Evolutionary conservation across 2,113 vertebrate genomes (phyloP), one percentile per base, ranked within the genome.

Genomic region (Pelusios castaneus): DNA sequence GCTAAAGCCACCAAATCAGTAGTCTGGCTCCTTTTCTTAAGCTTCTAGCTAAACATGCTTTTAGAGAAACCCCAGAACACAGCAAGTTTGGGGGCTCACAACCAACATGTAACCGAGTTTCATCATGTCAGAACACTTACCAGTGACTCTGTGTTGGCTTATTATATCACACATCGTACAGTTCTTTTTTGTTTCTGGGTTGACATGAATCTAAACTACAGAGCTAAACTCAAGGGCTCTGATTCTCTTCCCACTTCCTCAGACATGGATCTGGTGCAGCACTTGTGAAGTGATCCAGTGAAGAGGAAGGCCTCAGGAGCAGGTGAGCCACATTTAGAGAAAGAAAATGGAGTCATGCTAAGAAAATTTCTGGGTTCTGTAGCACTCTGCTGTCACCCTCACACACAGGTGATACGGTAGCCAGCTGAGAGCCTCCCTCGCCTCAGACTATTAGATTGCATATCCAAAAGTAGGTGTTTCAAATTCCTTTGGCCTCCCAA

Each of bases 401-500:
- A 5, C 9, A n/a, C 43, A 4, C 88, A 55, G 81, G 82, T 38
- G 76, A 49, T 84, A 34, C 2, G 0, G 9, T 75, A 2, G 21
- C 24, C 25, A 24, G 52, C 24, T 7, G 29, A 84, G 82, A 70
- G 31, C 70, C 38, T 10, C 63, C 82, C 82, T 27, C 78, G 41
- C 54, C 87, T 84, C 79, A 60, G 47, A 79, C 79, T 43, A 75
- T 22, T n/a, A 52, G 92, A 89, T 92, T 94, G 54, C 92, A 29
- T 41, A 88, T 56, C 93, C 90, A 2, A 92, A 85, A 52, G 89
- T 0, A 31, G 90, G 90, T 84, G 55, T 91, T 95, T 95, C 21
- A 2, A 76, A 97, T 96, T 97, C 95, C 87, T 92, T 85, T 45
- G 88, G 7, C 60, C 70, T 91, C 84, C 89, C 38, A 60, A 41